These are phyloP conservation scores for Cheilosia vulpina DNA, from an alignment of 2,888 invertebrate genomes.

Conservation along the genomic window DNA sequence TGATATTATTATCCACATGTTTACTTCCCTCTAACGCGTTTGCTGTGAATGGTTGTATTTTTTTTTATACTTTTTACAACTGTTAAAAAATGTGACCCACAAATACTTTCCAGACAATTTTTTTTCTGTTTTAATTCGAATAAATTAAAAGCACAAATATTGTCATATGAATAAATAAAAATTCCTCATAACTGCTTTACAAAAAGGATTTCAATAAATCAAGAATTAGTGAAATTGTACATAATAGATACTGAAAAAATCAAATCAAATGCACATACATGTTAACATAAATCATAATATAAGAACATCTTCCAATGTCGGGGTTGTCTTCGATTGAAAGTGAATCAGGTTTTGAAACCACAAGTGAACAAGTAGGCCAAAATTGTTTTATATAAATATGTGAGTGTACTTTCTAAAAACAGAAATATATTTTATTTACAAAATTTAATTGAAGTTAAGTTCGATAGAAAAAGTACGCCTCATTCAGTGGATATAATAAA, in stretches of 20 bases:
- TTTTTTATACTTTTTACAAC: slow-evolving; percentile 28
- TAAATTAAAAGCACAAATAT: not conserved
- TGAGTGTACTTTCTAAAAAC: slow-evolving; percentile 25
- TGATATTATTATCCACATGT: slow-evolving; percentile 54
- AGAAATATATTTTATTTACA: not conserved
- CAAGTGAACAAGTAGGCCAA: slow-evolving; percentile 26
- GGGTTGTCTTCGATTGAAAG: slow-evolving; percentile 28
- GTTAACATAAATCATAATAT: slow-evolving; percentile 24
- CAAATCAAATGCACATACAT: slow-evolving; percentile 1
- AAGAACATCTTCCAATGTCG: slow-evolving; percentile 40
- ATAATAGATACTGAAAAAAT: slow-evolving; percentile 12
- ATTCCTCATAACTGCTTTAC: not conserved
- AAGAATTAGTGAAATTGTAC: not conserved
- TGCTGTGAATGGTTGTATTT: slow-evolving; percentile 38
- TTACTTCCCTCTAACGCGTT: slow-evolving; percentile 41
- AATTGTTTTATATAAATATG: slow-evolving; percentile 41
- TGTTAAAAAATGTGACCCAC: slow-evolving; percentile 40
- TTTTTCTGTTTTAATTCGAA: slow-evolving; percentile 16
- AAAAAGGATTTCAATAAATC: not conserved
- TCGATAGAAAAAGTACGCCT: too few species aligned
- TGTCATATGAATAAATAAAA: not conserved
- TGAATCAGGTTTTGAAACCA: slow-evolving; percentile 37
- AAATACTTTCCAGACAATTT: slow-evolving; percentile 11
- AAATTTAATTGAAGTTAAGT: not conserved
- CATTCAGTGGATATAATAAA: not conserved